Evolutionary conservation across 2,797 vertebrate species (phyloP), one percentile per base, ranked within the genome.

Genomic region (Prunella strophiata): DNA sequence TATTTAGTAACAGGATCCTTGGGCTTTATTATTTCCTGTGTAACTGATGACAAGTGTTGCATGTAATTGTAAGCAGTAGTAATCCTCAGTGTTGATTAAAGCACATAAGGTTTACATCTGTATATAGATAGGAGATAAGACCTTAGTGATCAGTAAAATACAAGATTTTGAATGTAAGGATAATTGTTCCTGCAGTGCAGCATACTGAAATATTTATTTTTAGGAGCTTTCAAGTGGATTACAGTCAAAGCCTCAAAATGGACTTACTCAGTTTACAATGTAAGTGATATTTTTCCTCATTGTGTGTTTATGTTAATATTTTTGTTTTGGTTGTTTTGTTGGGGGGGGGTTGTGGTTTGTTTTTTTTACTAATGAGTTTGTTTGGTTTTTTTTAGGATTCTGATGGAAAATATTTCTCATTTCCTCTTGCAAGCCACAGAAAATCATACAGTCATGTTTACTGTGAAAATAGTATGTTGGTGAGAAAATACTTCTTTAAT

Each of bases 381-480:
- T 75, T 88, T 62, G 47, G 7, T 62, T 57, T 91, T 81, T 91
- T 93, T 92, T 93, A 99, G 99, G 98, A 99, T 96, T 99, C 98
- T 70, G 97, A 98, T 93, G 97, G 98, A 81, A 98, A 98, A 89
- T 99, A 99, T 95, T 99, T 99, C 75, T 78, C 97, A 59, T 99
- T 99, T 97, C 98, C 98, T 50, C 98, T 99, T 92, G 98, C 98
- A 73, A 99, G 98, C 96, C 98, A 99, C 85, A 99, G 98, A 96
- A 99, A 98, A 97, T 98, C 97, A 67, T 99, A 98, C 97, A 99
- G 98, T 93, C 99, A 99, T 71, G 98, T 99, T 96, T 98, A 99
- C 95, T 99, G 99, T 97, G 98, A 98, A 91, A 99, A 97, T 98
- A 99, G 89, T 97, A 98, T 98, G 97, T 95, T 99, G 99, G 99